These are phyloP conservation scores for Coracias cyanogaster DNA, from an alignment of 2,797 vertebrate genomes.

Conservation along the genomic window DNA sequence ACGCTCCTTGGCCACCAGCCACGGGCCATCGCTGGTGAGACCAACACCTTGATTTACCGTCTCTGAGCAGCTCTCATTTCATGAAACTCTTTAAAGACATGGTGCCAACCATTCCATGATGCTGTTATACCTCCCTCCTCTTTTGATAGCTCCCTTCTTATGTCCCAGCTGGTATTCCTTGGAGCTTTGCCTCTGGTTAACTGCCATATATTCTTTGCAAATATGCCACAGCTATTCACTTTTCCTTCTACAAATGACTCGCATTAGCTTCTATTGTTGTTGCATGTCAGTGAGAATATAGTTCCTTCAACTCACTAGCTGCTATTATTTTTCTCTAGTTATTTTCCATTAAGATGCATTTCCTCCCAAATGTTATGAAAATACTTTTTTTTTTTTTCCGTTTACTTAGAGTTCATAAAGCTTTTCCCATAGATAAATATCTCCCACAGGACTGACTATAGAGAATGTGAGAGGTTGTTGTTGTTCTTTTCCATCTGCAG, in stretches of 20 bases:
- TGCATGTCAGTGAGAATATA: constrained; percentile 68
- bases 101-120: constrained; percentile 73
- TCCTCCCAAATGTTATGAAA: constrained; percentile 64
- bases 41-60: constrained; percentile 40
- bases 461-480: background rate
- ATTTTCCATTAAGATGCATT: constrained; percentile 65
- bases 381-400: background rate
- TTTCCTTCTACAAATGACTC: constrained; percentile 76
- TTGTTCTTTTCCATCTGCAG: constrained; percentile 41
- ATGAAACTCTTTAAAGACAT: constrained; percentile 19
- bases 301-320: constrained; percentile 68
- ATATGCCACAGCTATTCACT: constrained; percentile 76
- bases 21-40: background rate
- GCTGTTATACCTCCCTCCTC: constrained; percentile 68
- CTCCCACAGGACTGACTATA: constrained; percentile 6
- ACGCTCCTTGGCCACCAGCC: background rate
- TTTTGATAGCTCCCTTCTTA: constrained; percentile 71
- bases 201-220: constrained; percentile 78
- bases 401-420: constrained; percentile 39
- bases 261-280: constrained; percentile 78
- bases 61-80: constrained; percentile 48
- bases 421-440: constrained; percentile 36
- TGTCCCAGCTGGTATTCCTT: constrained; percentile 80
- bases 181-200: constrained; percentile 78
- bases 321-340: constrained; percentile 61